These are phyloP conservation scores for Lymantria monacha DNA, from an alignment of 2,888 invertebrate genomes.

Conservation along the genomic window DNA sequence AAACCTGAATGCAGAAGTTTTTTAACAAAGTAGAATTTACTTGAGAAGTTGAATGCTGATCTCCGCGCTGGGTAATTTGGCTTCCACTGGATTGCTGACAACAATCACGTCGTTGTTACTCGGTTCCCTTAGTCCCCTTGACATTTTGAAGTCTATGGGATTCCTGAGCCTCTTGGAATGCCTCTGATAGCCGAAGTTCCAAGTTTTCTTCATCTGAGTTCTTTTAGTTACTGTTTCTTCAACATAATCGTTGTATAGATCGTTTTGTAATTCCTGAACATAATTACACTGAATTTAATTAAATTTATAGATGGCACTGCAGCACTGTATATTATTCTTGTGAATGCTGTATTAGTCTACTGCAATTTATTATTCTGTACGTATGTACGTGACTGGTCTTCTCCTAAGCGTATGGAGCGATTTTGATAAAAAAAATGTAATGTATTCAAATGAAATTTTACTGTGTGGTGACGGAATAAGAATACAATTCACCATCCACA, in stretches of 20 bases:
- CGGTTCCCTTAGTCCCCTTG: not conserved
- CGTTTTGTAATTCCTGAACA: constrained; percentile 19
- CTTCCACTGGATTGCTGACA: constrained; percentile 58
- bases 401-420: too few relatives aligned
- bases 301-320: not conserved
- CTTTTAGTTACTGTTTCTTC: not conserved
- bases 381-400: too few relatives aligned
- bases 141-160: constrained; percentile 8
- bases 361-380: too few relatives aligned
- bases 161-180: not conserved
- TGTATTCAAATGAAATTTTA: too few relatives aligned
- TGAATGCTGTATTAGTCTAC: too few relatives aligned
- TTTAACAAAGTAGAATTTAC: constrained; percentile 25
- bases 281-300: not conserved
- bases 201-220: too few relatives aligned
- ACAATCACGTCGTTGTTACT: constrained; percentile 38
- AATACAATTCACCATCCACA: too few relatives aligned
- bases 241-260: constrained; percentile 45
- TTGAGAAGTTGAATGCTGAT: constrained; percentile 48
- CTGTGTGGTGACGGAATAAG: too few relatives aligned
- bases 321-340: not conserved
- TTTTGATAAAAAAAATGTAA: too few relatives aligned
- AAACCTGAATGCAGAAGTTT: too few relatives aligned
- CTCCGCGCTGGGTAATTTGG: constrained; percentile 51
- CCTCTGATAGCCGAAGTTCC: too few relatives aligned